These are phyloP conservation scores for Patiria miniata DNA, from an alignment of 35 echinoderm and acorn worm species.

Conservation along the genomic window DNA sequence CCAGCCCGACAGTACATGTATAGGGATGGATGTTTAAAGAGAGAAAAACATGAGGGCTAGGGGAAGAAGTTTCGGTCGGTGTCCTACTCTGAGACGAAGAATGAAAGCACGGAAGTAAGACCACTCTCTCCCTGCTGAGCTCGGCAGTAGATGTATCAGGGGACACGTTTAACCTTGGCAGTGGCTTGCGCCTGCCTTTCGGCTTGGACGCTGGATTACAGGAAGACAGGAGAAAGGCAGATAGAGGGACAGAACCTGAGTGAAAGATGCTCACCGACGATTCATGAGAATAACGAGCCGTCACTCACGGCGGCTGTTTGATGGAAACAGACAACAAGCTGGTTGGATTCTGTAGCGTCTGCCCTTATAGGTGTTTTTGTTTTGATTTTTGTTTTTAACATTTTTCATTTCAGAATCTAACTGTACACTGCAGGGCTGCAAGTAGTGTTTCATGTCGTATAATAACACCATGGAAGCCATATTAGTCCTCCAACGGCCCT, in stretches of 20 bases:
- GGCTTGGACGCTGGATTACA: slow-evolving; percentile 1
- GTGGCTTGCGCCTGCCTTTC: neutral
- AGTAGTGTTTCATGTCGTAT: no score
- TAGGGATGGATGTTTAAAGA: neutral
- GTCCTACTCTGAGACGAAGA: neutral
- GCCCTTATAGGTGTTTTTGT: neutral
- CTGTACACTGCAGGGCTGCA: neutral
- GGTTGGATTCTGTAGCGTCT: neutral
- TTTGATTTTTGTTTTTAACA: neutral
- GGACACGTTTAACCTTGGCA: neutral
- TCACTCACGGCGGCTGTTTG: neutral
- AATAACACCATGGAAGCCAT: no score
- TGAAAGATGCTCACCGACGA: slow-evolving; percentile 6
- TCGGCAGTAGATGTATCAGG: neutral
- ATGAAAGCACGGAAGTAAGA: slow-evolving; percentile 16
- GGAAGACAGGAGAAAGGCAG: slow-evolving; percentile 5
- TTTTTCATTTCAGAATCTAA: neutral
- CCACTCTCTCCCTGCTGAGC: neutral
- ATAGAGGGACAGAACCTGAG: neutral
- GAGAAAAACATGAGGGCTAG: neutral
- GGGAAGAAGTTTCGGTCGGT: slow-evolving; percentile 1
- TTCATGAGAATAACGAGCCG: neutral
- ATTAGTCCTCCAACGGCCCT: no score
- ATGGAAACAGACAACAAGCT: neutral
- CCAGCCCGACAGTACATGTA: neutral